Percentiles rank a stretch among this genome's conserved stretches.
These are phyloP conservation scores for Anaspis maculata DNA, from an alignment of 2,888 invertebrate species.

Conservation along the genomic window DNA sequence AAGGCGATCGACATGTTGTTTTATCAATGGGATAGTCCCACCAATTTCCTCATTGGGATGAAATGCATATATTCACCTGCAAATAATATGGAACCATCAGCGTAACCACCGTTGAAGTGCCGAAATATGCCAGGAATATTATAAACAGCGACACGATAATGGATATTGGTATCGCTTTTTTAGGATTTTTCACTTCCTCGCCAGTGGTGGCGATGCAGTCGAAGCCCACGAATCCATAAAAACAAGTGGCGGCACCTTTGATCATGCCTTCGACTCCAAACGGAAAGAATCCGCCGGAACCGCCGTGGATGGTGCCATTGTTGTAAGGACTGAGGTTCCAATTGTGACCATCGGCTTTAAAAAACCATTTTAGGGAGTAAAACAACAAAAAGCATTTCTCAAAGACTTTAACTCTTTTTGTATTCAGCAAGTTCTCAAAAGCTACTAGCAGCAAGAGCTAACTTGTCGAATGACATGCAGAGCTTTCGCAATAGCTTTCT, in stretches of 20 bases:
- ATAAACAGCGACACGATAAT: constrained; percentile 74
- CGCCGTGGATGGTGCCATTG: constrained; percentile 27
- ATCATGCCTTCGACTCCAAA: constrained; percentile 73
- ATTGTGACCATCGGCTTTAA: constrained; percentile 41
- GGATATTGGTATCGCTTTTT: constrained; percentile 78
- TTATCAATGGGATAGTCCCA: constrained; percentile 4
- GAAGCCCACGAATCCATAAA: constrained; percentile 91
- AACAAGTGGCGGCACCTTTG: constrained; percentile 74
- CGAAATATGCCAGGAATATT: constrained; percentile 83
- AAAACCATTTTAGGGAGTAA: background rate
- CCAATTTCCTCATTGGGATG: no score
- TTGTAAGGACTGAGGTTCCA: constrained; percentile 37
- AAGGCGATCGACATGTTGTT: no score
- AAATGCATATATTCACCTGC: no score
- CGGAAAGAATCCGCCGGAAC: constrained; percentile 76
- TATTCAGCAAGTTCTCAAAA: no score
- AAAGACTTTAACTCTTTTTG: no score
- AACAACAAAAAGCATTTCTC: no score
- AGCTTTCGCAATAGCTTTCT: no score
- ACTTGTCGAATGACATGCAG: no score
- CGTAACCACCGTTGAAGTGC: constrained; percentile 80
- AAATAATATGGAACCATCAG: constrained; percentile 77
- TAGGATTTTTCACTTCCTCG: constrained; percentile 83
- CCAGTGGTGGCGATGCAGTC: constrained; percentile 84
- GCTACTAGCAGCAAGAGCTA: no score